Base-by-base conservation (phyloP, 2,113 vertebrate species). In the Mobula hypostoma region DNA sequence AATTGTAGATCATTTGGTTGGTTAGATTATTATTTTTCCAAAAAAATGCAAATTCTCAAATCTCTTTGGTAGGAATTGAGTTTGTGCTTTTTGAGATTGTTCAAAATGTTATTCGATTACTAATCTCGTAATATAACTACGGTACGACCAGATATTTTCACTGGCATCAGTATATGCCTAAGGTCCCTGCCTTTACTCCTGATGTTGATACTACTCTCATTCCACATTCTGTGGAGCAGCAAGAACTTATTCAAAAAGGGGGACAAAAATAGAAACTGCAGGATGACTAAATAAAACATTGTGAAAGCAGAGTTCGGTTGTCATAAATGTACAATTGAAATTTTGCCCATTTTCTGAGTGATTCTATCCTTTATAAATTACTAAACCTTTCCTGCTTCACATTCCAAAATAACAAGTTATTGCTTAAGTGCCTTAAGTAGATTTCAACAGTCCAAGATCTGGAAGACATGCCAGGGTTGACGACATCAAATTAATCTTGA, bases 391-490 rank as follows among this genome's bases (percentile, higher is more conserved):
- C 40, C 36, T 40, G 36, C 40, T 19, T 93, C 27, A 70, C 21
- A 74, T 74, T 74, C 68, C 91, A 93, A 93, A 93, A 56, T 93
- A 93, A 91, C 88, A 68, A 76, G 24, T 76, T 93, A 27, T 74
- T 74, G 36, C 68, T 93, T 93, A 93, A 93, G 36, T 93, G 40
- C 91, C 24, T 93, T 93, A 93, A 74, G 70, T 93, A 76, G 91
- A 40, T 93, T 93, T 74, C 36, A 56, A 93, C 70, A 74, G 76
- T 74, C 6, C 32, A 40, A 72, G 70, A 72, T 92, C 74, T 56
- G 40, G 91, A 93, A 56, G 68, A 12, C 74, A 56, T 93, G 91
- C 70, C 68, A 93, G 48, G 66, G 91, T 56, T 74, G 36, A 36
- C 72, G 36, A 92, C 68, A 74, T 93, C 11, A 29, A 36, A 93